Evolutionary conservation across 2,797 vertebrate species (phyloP), one percentile per base, ranked within the genome.

Genomic region (Halcyon badia): DNA sequence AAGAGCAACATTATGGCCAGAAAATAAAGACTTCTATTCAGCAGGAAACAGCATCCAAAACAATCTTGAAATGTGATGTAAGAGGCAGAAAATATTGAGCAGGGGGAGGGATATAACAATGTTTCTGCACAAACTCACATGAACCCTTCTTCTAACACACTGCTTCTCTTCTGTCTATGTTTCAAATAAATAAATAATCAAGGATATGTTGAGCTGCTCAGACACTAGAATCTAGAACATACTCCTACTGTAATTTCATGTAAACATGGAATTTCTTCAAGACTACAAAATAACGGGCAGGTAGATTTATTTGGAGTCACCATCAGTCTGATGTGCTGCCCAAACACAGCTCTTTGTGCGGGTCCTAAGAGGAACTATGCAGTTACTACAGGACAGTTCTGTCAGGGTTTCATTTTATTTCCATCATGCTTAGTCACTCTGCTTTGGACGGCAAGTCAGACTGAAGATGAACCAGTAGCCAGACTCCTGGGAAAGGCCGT

Each of bases 1-100:
- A 86, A 86, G 12, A 81, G 56, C 39, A 82, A 76, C 46, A 7
- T 75, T 65, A 51, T 22, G 54, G 42, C 10, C 61, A 90, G 73
- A 51, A 60, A 69, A 81, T 72, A 72, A 81, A 61, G 87, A 44
- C 33, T 75, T 81, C 35, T 24, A 39, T 61, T 85, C 89, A 91
- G 69, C 37, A 42, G 61, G 48, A 77, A 93, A 62, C 42, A 48
- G 78, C 72, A 86, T 71, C 88, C 90, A 86, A 94, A 86, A 7
- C 83, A 51, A 91, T 56, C 58, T 62, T 56, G 73, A 39, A 78
- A 69, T 8, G 30, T 62, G 72, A 65, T 88, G 10, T 9, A 88
- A 91, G 31, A 66, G n/a, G 49, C 85, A 86, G 49, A 90, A 96
- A 86, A 81, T 51, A 90, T 19, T 11, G 52, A 16, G 9, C 0